Percentiles rank a stretch among this genome's conserved stretches.
These are phyloP conservation scores for Tachycineta bicolor DNA, from an alignment of 2,113 vertebrate species.

Conservation along the genomic window DNA sequence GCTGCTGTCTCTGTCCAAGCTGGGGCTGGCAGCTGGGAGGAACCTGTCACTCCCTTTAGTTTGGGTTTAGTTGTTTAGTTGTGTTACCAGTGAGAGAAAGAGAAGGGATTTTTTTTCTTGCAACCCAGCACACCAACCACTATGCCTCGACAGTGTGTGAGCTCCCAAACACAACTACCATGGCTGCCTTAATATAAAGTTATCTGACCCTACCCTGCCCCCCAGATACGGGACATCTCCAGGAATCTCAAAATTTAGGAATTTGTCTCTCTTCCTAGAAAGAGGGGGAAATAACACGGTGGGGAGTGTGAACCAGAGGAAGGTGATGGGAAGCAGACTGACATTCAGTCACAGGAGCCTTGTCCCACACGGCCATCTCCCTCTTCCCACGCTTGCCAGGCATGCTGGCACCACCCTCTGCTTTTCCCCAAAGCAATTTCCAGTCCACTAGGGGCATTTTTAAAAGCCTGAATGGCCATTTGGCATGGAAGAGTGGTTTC, in stretches of 20 bases:
- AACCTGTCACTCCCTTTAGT: not conserved
- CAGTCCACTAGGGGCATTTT: not conserved
- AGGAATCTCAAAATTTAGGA: not conserved
- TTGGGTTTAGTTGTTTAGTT: not conserved
- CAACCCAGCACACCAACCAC: not conserved
- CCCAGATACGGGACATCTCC: not conserved
- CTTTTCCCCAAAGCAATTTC: not conserved
- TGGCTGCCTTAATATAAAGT: not conserved
- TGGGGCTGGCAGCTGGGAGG: not conserved
- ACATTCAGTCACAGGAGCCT: not conserved
- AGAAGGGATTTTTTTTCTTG: not conserved
- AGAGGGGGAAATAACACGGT: accelerated
- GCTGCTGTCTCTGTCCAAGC: not conserved
- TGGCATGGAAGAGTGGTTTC: not conserved
- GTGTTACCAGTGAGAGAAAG: not conserved
- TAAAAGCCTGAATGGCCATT: not conserved
- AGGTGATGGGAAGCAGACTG: not conserved
- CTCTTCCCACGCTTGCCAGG: accelerated
- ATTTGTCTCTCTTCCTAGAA: not conserved
- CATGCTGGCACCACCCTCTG: not conserved
- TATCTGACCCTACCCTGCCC: not conserved
- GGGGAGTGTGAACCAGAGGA: not conserved
- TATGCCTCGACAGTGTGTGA: accelerated
- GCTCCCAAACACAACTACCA: not conserved
- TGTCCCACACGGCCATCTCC: not conserved